A percentile compares a stretch with the other conserved stretches of the same genome.
These are phyloP conservation scores for Macropis europaea DNA, from an alignment of 2,888 invertebrate species.

Conservation along the genomic window DNA sequence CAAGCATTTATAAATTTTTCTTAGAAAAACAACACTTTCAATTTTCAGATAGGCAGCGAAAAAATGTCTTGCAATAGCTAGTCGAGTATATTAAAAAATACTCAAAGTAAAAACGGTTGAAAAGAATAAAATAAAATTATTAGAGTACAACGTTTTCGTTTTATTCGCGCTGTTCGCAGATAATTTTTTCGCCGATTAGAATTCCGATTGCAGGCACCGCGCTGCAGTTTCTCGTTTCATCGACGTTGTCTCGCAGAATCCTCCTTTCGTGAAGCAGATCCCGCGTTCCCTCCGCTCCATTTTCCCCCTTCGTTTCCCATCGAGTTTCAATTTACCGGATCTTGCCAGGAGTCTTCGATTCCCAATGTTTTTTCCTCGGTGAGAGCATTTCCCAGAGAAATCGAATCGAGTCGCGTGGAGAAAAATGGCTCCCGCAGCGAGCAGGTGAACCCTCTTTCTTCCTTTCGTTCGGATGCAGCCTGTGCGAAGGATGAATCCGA, in stretches of 20 bases:
- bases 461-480: not conserved
- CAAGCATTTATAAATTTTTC: no score
- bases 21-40: no score
- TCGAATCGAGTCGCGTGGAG: constrained; percentile 56
- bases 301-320: constrained; percentile 33
- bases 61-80: no score
- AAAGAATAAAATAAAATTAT: not conserved
- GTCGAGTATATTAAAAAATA: no score
- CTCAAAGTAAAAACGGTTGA: no score
- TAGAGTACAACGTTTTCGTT: not conserved
- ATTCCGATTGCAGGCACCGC: not conserved
- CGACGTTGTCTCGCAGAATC: constrained; percentile 17
- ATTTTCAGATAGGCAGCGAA: no score
- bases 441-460: not conserved
- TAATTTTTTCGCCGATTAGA: constrained; percentile 6
- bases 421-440: constrained; percentile 56
- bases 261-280: constrained; percentile 35
- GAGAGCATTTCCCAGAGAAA: constrained; percentile 52
- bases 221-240: constrained; percentile 4
- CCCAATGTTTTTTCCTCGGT: constrained; percentile 43
- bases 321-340: constrained; percentile 64
- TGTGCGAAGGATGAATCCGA: not conserved
- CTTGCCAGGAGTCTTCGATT: constrained; percentile 53
- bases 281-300: constrained; percentile 5
- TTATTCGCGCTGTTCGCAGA: not conserved